Base-by-base conservation (phyloP, 1,140 invertebrate genomes). In the Hycleus cichorii region DNA sequence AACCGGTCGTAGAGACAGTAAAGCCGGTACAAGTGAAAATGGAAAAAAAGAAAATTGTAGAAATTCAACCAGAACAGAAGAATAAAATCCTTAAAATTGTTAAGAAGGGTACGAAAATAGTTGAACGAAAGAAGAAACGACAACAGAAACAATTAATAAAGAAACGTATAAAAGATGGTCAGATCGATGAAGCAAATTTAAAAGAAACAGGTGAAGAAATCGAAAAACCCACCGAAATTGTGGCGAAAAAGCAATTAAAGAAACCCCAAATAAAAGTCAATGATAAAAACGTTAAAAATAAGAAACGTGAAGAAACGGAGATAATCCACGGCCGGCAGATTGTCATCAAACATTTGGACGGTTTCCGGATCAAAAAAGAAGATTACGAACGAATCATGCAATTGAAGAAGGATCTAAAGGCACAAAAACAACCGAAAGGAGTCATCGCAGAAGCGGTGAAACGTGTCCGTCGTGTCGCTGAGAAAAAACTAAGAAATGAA, bases 301-400 rank as follows among this genome's bases (percentile, higher is more conserved):
- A 38, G 26, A 49, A 52, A 73, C 44, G 67, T 7, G 66, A 57
- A 72, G 78, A 64, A 62, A 83, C 77, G 66, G 73, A 81, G 62
- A 68, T 79, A 3, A 80, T 87, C 7, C 83, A 86, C 75, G 83
- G 85, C 45, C 74, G 81, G 65, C 78, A 82, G 64, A 66, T 85
- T 39, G 78, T 84, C 64, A 70, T 88, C 24, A 74, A 79, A 0
- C 80, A 79, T 57, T 84, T 78, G 72, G 83, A 88, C 72, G 85
- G 86, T 12, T 88, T 86, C 66, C 83, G 83, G 26, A 76, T 89
- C 0, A 83, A 80, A 71, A 83, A 83, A 69, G 84, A 84, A 70
- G 88, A 90, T 78, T 85, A 81, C 10, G 79, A 83, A 25, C 75
- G 85, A 58, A 70, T 89, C 2, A 72, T 75, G 53, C 75, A 83